Percentiles rank a stretch among this genome's conserved stretches.
These are phyloP conservation scores for Acleris holmiana DNA, from an alignment of 2,888 invertebrate species.

Conservation along the genomic window DNA sequence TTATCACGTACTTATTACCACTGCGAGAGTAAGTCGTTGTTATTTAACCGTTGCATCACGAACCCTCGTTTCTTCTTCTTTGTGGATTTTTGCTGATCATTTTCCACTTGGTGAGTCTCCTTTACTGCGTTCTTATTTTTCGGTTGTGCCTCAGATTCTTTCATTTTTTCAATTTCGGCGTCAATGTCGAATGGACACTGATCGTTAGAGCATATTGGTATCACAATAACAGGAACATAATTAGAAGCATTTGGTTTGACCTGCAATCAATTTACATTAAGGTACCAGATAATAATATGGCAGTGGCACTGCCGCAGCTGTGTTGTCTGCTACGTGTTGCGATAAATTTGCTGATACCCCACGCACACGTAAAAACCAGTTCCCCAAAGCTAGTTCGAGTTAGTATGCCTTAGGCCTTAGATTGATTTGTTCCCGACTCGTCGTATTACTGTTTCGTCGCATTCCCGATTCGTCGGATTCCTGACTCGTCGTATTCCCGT, in stretches of 20 bases:
- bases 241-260: conserved; percentile 53
- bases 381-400: too few species aligned
- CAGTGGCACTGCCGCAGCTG: too few species aligned
- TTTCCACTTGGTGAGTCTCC: conserved; percentile 41
- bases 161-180: conserved; percentile 63
- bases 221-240: conserved; percentile 74
- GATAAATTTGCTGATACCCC: too few species aligned
- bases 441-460: too few species aligned
- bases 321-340: too few species aligned
- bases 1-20: conserved; percentile 51
- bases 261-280: conserved; percentile 43
- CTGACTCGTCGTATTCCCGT: too few species aligned
- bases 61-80: conserved; percentile 65
- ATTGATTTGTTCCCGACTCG: too few species aligned
- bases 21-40: conserved; percentile 74
- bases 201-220: conserved; percentile 71
- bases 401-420: too few species aligned
- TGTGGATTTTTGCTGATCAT: conserved; percentile 58
- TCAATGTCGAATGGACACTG: conserved; percentile 73
- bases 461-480: too few species aligned
- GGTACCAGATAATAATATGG: too few species aligned
- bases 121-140: conserved; percentile 46
- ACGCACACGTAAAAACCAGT: too few species aligned
- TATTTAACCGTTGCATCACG: conserved; percentile 67
- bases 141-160: conserved; percentile 52